Evolutionary conservation across 2,888 invertebrate genomes (phyloP).

Genomic region (Campoletis raptor): DNA sequence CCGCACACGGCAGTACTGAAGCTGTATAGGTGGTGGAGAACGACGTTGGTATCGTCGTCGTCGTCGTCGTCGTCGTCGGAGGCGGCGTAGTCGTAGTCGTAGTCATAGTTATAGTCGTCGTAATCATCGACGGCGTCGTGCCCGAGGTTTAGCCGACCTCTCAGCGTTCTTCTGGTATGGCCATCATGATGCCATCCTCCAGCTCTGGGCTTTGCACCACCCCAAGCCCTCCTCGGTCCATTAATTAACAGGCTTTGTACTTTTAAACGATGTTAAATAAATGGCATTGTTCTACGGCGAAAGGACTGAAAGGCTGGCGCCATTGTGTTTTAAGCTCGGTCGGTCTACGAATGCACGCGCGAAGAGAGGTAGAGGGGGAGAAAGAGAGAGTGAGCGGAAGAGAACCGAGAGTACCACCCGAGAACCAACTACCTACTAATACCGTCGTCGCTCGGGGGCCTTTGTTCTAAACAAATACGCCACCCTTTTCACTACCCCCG

Average conservation of each 20-base stretch:
- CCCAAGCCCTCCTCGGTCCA: constrained; percentile 79
- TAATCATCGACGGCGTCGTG: constrained; percentile 33
- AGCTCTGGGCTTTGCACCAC: constrained; percentile 60
- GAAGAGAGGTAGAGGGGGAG: constrained; percentile 46
- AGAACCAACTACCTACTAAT: constrained; percentile 77
- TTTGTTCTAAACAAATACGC: constrained; percentile 74
- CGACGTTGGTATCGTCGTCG: constrained; percentile 40
- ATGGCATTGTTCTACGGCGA: constrained; percentile 83
- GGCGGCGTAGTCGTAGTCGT: constrained; percentile 11
- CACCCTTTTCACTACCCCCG: constrained; percentile 62
- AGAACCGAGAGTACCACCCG: constrained; percentile 75
- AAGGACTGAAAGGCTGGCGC: constrained; percentile 82
- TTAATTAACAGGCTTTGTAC: constrained; percentile 85
- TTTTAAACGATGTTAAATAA: constrained; percentile 85
- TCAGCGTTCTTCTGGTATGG: constrained; percentile 58
- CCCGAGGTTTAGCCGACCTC: constrained; percentile 43
- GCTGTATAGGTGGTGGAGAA: constrained; percentile 43
- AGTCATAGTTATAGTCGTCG: constrained; percentile 23
- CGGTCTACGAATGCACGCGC: constrained; percentile 76
- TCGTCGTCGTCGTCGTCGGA: constrained; percentile 14
- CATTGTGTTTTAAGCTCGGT: constrained; percentile 82
- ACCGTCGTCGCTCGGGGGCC: constrained; percentile 67
- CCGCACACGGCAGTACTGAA: constrained; percentile 46
- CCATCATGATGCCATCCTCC: constrained; percentile 62
- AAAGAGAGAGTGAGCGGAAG: constrained; percentile 66